These are phyloP conservation scores for Sinotaia quadrata DNA, from an alignment of 2,888 invertebrate species.

Conservation along the genomic window DNA sequence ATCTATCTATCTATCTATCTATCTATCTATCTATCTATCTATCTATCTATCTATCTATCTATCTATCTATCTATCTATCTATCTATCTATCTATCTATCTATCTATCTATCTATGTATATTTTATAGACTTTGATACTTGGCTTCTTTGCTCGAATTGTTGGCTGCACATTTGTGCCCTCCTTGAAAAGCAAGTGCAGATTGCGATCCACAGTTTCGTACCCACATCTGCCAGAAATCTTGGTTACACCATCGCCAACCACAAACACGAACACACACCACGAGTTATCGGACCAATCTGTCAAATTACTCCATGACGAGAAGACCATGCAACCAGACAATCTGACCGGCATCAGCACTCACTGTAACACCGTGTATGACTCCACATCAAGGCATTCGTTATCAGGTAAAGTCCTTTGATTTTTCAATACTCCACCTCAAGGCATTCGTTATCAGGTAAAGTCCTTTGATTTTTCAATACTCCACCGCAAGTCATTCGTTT, in stretches of 20 bases:
- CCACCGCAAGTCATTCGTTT: no score
- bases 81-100: not conserved
- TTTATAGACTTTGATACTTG: slow-evolving; percentile 7
- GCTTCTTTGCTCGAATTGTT: not conserved
- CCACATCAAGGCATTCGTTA: no score
- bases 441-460: no score
- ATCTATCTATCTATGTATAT: not conserved
- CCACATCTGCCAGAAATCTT: slow-evolving; percentile 22
- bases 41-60: no score
- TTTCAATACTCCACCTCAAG: no score
- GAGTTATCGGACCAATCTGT: slow-evolving; percentile 9
- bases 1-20: no score
- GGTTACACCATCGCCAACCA: slow-evolving; percentile 19
- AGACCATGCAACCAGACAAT: not conserved
- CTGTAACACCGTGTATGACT: no score
- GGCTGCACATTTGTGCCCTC: slow-evolving; percentile 15
- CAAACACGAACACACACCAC: not conserved
- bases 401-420: no score
- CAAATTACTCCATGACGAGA: slow-evolving; percentile 14
- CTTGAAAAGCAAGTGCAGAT: not conserved
- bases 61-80: no score
- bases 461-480: no score
- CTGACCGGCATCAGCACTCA: not conserved
- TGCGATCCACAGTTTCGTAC: not conserved
- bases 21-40: no score